These are phyloP conservation scores for Agonopterix subpropinquella DNA, from an alignment of 2,888 invertebrate species.

Conservation along the genomic window DNA sequence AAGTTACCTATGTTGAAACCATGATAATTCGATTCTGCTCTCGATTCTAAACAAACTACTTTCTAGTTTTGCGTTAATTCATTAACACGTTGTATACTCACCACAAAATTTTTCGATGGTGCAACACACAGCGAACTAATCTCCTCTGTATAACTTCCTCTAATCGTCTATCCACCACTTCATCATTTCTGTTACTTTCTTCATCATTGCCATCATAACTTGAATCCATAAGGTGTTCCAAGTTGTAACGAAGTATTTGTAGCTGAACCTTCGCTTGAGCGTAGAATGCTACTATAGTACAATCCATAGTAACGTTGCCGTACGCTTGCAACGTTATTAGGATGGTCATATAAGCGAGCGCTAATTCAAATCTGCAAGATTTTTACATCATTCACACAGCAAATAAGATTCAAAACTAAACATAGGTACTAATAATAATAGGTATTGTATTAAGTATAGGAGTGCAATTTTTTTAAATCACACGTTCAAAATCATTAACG, in stretches of 20 bases:
- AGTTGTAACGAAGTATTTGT: constrained; percentile 42
- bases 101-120: constrained; percentile 46
- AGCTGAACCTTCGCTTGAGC: constrained; percentile 50
- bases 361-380: constrained; percentile 44
- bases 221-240: constrained; percentile 37
- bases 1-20: too few species aligned
- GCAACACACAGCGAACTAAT: constrained; percentile 38
- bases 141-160: constrained; percentile 26
- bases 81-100: constrained; percentile 19
- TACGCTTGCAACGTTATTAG: constrained; percentile 46
- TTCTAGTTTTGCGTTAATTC: too few species aligned
- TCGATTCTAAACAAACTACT: too few species aligned
- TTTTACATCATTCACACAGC: background rate
- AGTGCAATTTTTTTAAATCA: too few species aligned
- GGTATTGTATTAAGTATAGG: too few species aligned
- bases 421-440: too few species aligned
- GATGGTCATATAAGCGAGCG: constrained; percentile 37
- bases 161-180: constrained; percentile 20
- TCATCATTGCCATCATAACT: constrained; percentile 7
- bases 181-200: constrained; percentile 13
- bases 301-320: constrained; percentile 55
- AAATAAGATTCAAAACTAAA: too few species aligned
- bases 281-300: constrained; percentile 52
- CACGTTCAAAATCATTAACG: too few species aligned
- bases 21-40: too few species aligned